A percentile compares a stretch with the other conserved stretches of the same genome.
These are phyloP conservation scores for Caenorhabditis remanei DNA, from an alignment of 1,140 invertebrate genomes.

Conservation along the genomic window DNA sequence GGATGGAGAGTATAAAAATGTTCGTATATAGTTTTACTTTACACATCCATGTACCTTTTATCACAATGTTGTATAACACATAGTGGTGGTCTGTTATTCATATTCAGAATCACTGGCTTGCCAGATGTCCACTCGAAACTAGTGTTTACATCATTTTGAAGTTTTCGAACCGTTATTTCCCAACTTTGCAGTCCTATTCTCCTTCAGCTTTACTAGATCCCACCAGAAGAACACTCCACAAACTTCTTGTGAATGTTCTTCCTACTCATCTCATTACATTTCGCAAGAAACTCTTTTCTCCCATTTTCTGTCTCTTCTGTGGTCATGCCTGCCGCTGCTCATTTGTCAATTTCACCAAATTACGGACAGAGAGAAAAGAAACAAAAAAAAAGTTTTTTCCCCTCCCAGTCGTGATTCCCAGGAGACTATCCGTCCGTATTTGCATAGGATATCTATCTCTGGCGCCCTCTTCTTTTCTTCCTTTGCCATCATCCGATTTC, in stretches of 20 bases:
- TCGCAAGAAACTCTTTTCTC: not conserved
- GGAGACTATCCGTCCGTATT: slow-evolving; percentile 25
- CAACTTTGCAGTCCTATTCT: too few species aligned
- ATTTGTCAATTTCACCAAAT: slow-evolving; percentile 55
- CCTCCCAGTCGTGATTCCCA: slow-evolving; percentile 30
- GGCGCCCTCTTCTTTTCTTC: slow-evolving; percentile 5
- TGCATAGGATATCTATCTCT: slow-evolving; percentile 52
- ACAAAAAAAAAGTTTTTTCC: slow-evolving; percentile 24
- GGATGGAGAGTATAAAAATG: not conserved
- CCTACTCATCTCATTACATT: not conserved
- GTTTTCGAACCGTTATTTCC: too few species aligned
- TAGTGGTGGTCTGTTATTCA: not conserved
- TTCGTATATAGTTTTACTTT: slow-evolving; percentile 25
- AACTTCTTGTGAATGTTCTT: not conserved
- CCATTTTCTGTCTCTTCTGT: not conserved
- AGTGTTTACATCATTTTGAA: too few species aligned
- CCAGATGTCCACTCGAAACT: not conserved
- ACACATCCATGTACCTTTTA: slow-evolving; percentile 14
- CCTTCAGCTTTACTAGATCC: not conserved
- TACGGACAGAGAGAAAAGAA: slow-evolving; percentile 14
- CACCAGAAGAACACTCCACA: not conserved
- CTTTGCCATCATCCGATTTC: slow-evolving; percentile 48
- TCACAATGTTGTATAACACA: not conserved
- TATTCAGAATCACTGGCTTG: not conserved
- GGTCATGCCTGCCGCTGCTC: slow-evolving; percentile 10